phyloP scores from a whole-genome alignment of 64 coral and sea anemone genomes.

The Trachythela sp. region DNA sequence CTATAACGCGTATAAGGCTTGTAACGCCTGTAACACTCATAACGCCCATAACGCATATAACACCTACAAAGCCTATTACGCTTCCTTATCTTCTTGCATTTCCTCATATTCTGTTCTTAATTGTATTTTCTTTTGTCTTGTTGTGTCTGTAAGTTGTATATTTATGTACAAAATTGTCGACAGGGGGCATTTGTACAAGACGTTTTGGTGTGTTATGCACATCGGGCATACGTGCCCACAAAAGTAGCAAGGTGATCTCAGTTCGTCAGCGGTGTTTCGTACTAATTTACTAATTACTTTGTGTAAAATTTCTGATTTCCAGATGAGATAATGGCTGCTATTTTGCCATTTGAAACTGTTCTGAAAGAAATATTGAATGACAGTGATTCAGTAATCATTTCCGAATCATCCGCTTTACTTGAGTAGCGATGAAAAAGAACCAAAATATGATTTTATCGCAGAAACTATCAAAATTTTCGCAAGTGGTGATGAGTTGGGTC shows the following conservation, averaged over 20 bases:
- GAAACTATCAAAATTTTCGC: neutral
- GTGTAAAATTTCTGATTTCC: conserved; percentile 1
- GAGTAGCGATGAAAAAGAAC: neutral
- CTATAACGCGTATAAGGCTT: too few relatives aligned
- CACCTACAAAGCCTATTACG: too few relatives aligned
- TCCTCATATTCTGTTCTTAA: too few relatives aligned
- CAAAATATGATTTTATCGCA: neutral
- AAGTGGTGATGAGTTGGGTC: neutral
- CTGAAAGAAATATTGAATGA: neutral
- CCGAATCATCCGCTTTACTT: neutral
- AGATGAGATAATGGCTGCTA: neutral
- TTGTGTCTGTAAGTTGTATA: too few relatives aligned
- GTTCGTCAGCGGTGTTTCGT: conserved; percentile 11
- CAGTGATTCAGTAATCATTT: neutral
- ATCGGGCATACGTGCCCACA: neutral
- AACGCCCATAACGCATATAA: too few relatives aligned
- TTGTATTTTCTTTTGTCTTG: too few relatives aligned
- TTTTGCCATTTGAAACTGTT: neutral
- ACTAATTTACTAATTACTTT: neutral
- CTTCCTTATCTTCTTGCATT: too few relatives aligned
- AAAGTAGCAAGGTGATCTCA: neutral
- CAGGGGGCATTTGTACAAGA: too few relatives aligned
- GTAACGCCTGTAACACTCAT: too few relatives aligned
- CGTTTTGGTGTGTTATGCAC: too few relatives aligned
- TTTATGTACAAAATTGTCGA: too few relatives aligned